phyloP scores from a whole-genome alignment of 1,140 invertebrate species.

The Drosophila willistoni region DNA sequence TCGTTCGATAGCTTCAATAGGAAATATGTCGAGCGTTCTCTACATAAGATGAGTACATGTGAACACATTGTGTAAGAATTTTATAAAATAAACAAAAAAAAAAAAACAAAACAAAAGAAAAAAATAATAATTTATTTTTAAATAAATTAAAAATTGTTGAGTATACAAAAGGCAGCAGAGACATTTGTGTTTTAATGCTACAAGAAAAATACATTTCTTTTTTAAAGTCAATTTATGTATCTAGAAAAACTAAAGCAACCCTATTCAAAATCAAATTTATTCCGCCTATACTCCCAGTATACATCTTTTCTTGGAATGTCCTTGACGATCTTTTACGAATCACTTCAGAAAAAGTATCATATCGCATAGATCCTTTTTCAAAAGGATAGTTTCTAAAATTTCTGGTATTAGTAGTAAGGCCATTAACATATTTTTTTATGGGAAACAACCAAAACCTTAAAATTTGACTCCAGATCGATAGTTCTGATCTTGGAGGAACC shows the following conservation, averaged over 20 bases:
- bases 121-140: slow-evolving; percentile 63
- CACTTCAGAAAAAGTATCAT: too few relatives aligned
- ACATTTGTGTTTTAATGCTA: not conserved
- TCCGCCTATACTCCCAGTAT: too few relatives aligned
- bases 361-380: too few relatives aligned
- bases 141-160: slow-evolving; percentile 73
- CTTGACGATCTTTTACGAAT: too few relatives aligned
- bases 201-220: not conserved
- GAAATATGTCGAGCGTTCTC: slow-evolving; percentile 49
- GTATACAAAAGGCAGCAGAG: slow-evolving; percentile 25
- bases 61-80: slow-evolving; percentile 69
- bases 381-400: too few relatives aligned
- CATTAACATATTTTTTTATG: too few relatives aligned
- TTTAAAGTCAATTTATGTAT: not conserved
- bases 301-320: too few relatives aligned
- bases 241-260: not conserved
- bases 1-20: slow-evolving; percentile 22
- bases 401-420: too few relatives aligned
- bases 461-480: too few relatives aligned
- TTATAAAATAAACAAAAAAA: slow-evolving; percentile 60
- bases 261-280: too few relatives aligned
- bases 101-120: slow-evolving; percentile 11
- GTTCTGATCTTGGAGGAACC: too few relatives aligned
- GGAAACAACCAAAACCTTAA: too few relatives aligned
- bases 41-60: slow-evolving; percentile 53